Evolutionary conservation across 2,888 invertebrate species (phyloP), one percentile per base, ranked within the genome.

Genomic region (Autographa gamma): DNA sequence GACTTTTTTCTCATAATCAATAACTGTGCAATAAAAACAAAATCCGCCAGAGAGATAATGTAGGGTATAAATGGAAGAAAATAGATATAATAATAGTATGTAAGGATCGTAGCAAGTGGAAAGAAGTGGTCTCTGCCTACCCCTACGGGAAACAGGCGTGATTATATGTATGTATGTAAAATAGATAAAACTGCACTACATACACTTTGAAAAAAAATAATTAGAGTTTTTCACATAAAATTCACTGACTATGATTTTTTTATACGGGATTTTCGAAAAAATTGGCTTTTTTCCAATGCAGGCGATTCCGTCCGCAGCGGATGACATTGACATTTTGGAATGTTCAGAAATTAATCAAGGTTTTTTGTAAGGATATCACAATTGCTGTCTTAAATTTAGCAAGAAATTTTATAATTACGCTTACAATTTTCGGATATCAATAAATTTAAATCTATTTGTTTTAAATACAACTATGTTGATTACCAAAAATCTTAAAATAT

Each of bases 221-320:
- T 73, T 74, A 58, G 38, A 75, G 71, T 79, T 85, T 84, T 79
- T 81, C 85, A 85, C 83, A 83, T 79, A 82, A 74, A 76, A 79
- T 77, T 64, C 82, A 83, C 80, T 62, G 63, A 73, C 60, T 66
- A 63, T 70, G 73, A 63, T 66, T 79, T 77, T 41, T 80, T 76
- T 71, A 66, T 8, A 68, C 62, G 65, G 63, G 71, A 77, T 82
- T 84, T 85, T 85, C 73, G 66, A 72, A 80, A 84, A 80, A 75
- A 67, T 86, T 88, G 84, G 86, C 87, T 84, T 79, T 85, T 86
- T 70, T 88, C 88, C 87, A 89, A 82, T 84, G 82, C 84, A 85
- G 81, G 79, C 72, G 81, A 82, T 74, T 80, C 79, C 72, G 67
- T 79, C 84, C 81, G 85, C 85, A 86, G 81, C 78, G 80, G 67